Percentiles rank a stretch among this genome's conserved stretches.
Conservation (phyloP, 2,113 vertebrate genomes). For the Callocephalon fimbriatum region DNA sequence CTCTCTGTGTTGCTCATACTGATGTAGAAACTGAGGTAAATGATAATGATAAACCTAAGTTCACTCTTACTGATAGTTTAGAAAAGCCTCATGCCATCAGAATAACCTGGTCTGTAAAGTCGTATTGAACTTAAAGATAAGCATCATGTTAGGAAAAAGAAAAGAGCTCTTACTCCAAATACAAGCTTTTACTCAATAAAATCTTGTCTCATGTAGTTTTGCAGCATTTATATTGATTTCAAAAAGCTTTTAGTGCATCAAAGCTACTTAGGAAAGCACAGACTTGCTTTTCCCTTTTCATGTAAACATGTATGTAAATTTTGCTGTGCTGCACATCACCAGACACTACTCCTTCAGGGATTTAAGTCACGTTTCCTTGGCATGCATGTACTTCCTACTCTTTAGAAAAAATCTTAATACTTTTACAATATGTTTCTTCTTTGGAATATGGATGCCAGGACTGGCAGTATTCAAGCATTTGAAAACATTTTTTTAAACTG, state of each 20-base stretch:
- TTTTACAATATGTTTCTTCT: not conserved
- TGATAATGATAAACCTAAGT: not conserved
- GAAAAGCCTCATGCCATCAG: not conserved
- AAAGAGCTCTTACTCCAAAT: not conserved
- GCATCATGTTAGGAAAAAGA: not conserved
- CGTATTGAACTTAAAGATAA: not conserved
- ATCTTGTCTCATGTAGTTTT: not conserved
- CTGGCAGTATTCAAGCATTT: not conserved
- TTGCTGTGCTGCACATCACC: not conserved
- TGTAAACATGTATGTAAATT: not conserved
- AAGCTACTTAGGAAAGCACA: not conserved
- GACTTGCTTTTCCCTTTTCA: not conserved
- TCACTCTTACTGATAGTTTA: not conserved
- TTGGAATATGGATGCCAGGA: not conserved
- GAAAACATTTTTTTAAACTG: not conserved
- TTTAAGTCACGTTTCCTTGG: not conserved
- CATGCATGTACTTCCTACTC: not conserved
- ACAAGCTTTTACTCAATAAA: not conserved
- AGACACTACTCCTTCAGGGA: not conserved
- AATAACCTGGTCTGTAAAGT: not conserved
- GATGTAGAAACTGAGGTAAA: not conserved
- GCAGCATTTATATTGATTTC: not conserved
- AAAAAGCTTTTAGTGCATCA: not conserved
- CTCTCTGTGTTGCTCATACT: not conserved
- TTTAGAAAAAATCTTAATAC: not conserved